Conservation (phyloP, 53 echinoderm and acorn worm genomes). For the Echinarachnius parma region DNA sequence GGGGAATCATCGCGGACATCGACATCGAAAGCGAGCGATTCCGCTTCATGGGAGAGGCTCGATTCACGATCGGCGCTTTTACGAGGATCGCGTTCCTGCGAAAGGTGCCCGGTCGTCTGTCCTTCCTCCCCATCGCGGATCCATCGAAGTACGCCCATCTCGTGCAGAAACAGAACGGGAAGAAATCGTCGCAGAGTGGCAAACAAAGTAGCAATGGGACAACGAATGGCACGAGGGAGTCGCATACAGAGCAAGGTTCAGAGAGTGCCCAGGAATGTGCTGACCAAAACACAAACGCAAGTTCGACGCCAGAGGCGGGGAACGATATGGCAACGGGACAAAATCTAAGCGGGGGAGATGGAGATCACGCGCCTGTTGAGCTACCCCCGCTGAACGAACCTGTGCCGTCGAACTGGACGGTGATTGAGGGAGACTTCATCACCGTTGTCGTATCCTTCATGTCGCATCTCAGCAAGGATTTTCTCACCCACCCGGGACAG, state of each 20-base stretch:
- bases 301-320: too few species aligned
- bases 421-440: conserved; percentile 73
- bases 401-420: conserved; percentile 72
- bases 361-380: background rate
- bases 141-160: conserved; percentile 37
- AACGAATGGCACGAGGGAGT: background rate
- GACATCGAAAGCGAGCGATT: conserved; percentile 95
- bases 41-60: conserved; percentile 75
- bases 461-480: conserved; percentile 71
- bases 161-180: background rate
- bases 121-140: conserved; percentile 65
- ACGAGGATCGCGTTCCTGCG: conserved; percentile 66
- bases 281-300: conserved; percentile 47
- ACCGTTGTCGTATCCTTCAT: conserved; percentile 62
- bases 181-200: too few species aligned
- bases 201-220: too few species aligned
- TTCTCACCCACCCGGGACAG: conserved; percentile 61
- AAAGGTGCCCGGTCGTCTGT: conserved; percentile 58
- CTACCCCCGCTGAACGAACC: conserved; percentile 70
- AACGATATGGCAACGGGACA: too few species aligned
- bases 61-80: conserved; percentile 70
- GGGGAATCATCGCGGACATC: conserved; percentile 96
- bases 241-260: too few species aligned
- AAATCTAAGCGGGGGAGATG: background rate
- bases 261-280: too few species aligned